phyloP scores from a whole-genome alignment of 1,140 invertebrate species.

The Himalopsyche phryganea region DNA sequence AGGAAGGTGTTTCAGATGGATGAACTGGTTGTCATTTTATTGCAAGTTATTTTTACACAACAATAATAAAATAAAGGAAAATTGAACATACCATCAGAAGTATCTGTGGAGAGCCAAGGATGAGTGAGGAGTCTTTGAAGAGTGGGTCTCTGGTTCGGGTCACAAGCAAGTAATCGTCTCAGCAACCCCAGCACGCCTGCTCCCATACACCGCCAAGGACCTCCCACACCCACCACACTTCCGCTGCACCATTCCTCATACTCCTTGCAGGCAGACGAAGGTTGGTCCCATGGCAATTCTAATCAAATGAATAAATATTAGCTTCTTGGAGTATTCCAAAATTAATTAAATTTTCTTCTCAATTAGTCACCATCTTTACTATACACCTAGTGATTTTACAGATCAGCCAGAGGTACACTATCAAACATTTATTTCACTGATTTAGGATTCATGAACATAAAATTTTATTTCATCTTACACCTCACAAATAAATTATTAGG shows the following conservation, averaged over 20 bases:
- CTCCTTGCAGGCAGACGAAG: constrained; percentile 65
- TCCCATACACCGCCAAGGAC: constrained; percentile 82
- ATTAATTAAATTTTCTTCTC: no score
- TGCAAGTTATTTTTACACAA: no score
- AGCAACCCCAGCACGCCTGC: constrained; percentile 70
- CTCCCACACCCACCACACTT: constrained; percentile 58
- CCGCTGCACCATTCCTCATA: constrained; percentile 72
- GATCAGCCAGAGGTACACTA: no score
- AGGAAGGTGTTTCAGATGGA: no score
- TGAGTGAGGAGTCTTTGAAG: constrained; percentile 71
- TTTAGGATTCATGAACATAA: no score
- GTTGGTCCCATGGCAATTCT: constrained; percentile 94
- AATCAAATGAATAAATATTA: constrained; percentile 5
- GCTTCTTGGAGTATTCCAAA: not conserved
- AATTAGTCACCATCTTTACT: constrained; percentile 5
- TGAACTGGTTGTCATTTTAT: no score
- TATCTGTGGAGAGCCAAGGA: constrained; percentile 71
- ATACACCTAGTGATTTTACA: not conserved
- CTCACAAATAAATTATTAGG: no score
- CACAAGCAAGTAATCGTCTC: constrained; percentile 67
- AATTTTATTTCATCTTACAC: no score
- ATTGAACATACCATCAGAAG: constrained; percentile 44
- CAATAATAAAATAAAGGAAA: no score
- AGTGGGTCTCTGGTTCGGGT: constrained; percentile 60
- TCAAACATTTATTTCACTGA: no score